Base-by-base conservation (phyloP, 2,113 vertebrate genomes). In the Corythaeola cristata region DNA sequence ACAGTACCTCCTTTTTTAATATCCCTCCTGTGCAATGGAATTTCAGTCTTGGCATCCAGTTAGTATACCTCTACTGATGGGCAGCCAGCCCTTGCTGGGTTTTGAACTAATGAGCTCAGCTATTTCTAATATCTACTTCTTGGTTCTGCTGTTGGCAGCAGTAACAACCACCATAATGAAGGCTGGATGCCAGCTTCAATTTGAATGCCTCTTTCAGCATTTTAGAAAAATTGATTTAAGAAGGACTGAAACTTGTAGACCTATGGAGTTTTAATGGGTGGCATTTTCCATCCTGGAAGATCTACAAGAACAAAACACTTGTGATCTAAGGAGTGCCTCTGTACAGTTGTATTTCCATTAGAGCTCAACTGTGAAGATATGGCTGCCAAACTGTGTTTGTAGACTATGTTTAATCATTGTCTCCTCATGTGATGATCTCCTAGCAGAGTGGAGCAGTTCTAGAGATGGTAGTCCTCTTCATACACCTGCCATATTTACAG, bases 31-130 rank as follows among this genome's bases (percentile, higher is more conserved):
- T 94, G 86, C 53, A 49, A 30, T 85, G 90, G 75, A 83, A 93
- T 96, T 87, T 83, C 53, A 72, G 75, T 62, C 52, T 92, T 96
- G 85, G 93, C 85, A 88, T 95, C 94, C 39, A 85, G 86, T 59
- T 86, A 77, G 39, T 77, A 22, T 67, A 53, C 0, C 5, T 83
- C 63, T 90, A 37, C 63, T 79, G 92, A 94, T 93, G 92, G 92
- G 90, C 81, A 94, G 77, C 59, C 67, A 93, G 95, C 85, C 90
- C 63, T 96, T 80, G 45, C 32, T 92, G 85, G 28, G 32, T 92
- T 96, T 89, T 89, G 47, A 91, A 39, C 52, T 87, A 96, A 94
- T 95, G 73, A 92, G 87, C 80, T 95, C 91, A 96, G 68, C 53
- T 92, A 89, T 81, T 92, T 95, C 86, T 91, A 78, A 45, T 95